Percentiles rank a stretch among this genome's conserved stretches.
These are phyloP conservation scores for Columba guinea DNA, from an alignment of 2,797 vertebrate species.

Conservation along the genomic window DNA sequence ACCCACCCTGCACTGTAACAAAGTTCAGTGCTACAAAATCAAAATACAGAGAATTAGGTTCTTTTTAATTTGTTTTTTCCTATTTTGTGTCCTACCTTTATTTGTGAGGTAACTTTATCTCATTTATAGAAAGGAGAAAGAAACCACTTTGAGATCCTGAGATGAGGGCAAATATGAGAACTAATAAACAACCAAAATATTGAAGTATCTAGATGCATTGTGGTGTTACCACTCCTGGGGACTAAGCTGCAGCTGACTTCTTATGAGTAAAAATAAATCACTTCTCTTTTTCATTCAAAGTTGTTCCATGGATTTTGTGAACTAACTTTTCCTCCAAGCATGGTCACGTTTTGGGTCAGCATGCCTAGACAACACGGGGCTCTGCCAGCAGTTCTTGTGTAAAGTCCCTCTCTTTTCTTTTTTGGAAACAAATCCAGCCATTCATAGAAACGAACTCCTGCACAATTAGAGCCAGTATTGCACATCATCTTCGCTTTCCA, in stretches of 20 bases:
- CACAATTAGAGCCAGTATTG: constrained; percentile 48
- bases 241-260: not conserved
- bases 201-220: not conserved
- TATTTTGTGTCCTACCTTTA: not conserved
- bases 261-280: not conserved
- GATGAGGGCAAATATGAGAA: not conserved
- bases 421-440: constrained; percentile 45
- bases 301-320: constrained; percentile 18
- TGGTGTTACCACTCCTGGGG: not conserved
- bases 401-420: not conserved
- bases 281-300: not conserved
- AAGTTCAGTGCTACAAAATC: not conserved
- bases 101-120: not conserved
- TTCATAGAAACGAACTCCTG: constrained; percentile 55
- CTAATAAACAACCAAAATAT: not conserved
- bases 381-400: constrained; percentile 37
- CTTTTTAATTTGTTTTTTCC: not conserved
- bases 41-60: not conserved
- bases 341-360: constrained; percentile 46
- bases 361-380: constrained; percentile 39
- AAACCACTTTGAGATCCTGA: not conserved
- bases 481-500: constrained; percentile 52
- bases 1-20: not conserved
- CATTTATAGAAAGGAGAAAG: not conserved
- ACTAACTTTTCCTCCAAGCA: constrained; percentile 26